phyloP scores from a whole-genome alignment of 2,113 vertebrate species.

The Cochlearius cochlearius region DNA sequence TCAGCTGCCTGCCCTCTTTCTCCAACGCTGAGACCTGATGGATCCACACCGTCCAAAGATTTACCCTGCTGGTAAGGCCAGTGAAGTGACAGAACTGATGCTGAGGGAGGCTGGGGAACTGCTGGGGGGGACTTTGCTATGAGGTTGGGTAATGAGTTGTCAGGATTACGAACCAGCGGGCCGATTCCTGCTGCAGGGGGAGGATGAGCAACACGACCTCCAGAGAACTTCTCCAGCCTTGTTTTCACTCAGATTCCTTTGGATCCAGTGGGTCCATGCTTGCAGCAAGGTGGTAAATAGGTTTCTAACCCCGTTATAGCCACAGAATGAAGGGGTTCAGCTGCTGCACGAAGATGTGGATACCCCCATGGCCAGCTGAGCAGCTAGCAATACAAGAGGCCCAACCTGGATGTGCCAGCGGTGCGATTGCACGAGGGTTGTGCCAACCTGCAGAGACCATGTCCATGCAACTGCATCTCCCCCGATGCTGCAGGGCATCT shows the following conservation, averaged over 20 bases:
- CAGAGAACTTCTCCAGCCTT: not conserved
- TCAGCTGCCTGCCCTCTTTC: not conserved
- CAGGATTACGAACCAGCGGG: not conserved
- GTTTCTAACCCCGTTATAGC: not conserved
- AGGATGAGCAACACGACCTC: not conserved
- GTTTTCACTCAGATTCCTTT: not conserved
- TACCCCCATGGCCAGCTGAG: not conserved
- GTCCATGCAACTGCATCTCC: fast-evolving
- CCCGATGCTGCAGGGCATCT: not conserved
- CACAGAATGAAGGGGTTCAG: not conserved
- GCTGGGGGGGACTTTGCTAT: not conserved
- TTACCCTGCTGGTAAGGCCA: not conserved
- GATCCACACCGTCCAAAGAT: fast-evolving
- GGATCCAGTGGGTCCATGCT: not conserved
- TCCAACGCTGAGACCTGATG: not conserved
- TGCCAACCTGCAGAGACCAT: not conserved
- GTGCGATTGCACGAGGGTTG: not conserved
- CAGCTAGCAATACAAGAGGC: not conserved
- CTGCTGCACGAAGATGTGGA: not conserved
- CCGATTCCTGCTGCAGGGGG: not conserved
- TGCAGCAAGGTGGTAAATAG: not conserved
- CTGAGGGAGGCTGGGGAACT: not conserved
- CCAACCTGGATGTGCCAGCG: fast-evolving
- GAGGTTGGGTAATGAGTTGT: not conserved
- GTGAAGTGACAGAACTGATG: not conserved